phyloP scores from a whole-genome alignment of 2,113 vertebrate genomes.

The Petrocephalus microphthalmus region DNA sequence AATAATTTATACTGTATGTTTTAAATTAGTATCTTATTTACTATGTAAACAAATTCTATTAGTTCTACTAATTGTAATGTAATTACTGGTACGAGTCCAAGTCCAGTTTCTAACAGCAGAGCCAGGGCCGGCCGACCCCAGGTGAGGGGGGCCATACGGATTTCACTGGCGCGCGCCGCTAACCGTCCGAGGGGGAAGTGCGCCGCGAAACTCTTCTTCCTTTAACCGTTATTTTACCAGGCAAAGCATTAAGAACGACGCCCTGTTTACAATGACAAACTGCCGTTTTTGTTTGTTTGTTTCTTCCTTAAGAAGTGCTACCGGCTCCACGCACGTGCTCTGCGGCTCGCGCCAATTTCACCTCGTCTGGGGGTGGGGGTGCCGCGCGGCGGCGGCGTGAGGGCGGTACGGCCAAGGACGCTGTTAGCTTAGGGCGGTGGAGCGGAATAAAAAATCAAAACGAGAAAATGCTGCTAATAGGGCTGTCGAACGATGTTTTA shows the following conservation, averaged over 20 bases:
- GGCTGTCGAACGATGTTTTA: neutral
- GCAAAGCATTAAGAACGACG: too few species aligned
- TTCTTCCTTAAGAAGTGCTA: neutral
- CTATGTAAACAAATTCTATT: neutral
- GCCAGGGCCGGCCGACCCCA: neutral
- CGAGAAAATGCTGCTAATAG: neutral
- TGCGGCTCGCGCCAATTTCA: neutral
- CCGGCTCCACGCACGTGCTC: neutral
- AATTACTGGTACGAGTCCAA: neutral
- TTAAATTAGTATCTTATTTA: neutral
- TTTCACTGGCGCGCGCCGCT: neutral
- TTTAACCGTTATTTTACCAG: too few species aligned
- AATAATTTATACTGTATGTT: neutral
- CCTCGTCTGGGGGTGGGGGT: neutral
- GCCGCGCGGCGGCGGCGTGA: neutral
- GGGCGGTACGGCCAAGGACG: neutral
- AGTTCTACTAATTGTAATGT: neutral
- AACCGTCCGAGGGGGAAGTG: neutral
- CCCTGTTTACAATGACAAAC: too few species aligned
- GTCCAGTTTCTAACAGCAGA: neutral
- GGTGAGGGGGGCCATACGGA: neutral
- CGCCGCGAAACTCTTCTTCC: too few species aligned
- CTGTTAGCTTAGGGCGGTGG: neutral
- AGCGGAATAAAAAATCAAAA: neutral
- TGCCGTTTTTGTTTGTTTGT: too few species aligned